phyloP scores from a whole-genome alignment of 1,140 invertebrate genomes.

The Venturia canescens region DNA sequence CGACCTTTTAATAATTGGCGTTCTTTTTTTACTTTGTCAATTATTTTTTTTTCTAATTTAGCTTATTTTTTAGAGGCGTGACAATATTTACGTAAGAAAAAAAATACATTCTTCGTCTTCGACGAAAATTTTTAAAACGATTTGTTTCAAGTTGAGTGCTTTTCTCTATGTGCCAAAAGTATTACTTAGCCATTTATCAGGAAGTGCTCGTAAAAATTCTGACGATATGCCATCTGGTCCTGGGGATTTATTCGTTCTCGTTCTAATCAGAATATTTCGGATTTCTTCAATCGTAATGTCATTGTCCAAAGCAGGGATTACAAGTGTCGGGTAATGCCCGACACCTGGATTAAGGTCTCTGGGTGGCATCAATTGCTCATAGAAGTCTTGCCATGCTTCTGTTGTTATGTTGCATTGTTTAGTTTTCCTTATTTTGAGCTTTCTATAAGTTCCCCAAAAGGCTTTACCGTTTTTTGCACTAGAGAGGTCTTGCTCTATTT shows the following conservation, averaged over 20 bases:
- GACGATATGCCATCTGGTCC: constrained; percentile 23
- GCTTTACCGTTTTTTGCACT: neutral
- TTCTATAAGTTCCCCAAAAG: too few relatives aligned
- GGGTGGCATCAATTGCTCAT: neutral
- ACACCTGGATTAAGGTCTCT: neutral
- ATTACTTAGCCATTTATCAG: neutral
- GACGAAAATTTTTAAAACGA: too few relatives aligned
- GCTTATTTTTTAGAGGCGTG: too few relatives aligned
- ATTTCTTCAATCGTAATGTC: constrained; percentile 1
- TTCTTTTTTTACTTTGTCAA: too few relatives aligned
- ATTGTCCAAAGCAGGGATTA: constrained; percentile 3
- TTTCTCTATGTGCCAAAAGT: too few relatives aligned
- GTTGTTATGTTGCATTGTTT: neutral
- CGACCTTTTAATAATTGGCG: too few relatives aligned
- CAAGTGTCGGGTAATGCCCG: too few relatives aligned
- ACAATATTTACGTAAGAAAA: too few relatives aligned
- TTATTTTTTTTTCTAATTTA: too few relatives aligned
- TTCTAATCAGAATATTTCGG: neutral
- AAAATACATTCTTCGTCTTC: too few relatives aligned
- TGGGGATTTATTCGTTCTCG: neutral
- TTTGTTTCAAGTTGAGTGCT: too few relatives aligned
- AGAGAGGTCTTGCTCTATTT: neutral
- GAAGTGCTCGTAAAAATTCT: constrained; percentile 26
- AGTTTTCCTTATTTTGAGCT: neutral
- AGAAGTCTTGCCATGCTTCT: neutral